These are phyloP conservation scores for Triplophysa siluroides DNA, from an alignment of 2,113 vertebrate genomes.

Conservation along the genomic window DNA sequence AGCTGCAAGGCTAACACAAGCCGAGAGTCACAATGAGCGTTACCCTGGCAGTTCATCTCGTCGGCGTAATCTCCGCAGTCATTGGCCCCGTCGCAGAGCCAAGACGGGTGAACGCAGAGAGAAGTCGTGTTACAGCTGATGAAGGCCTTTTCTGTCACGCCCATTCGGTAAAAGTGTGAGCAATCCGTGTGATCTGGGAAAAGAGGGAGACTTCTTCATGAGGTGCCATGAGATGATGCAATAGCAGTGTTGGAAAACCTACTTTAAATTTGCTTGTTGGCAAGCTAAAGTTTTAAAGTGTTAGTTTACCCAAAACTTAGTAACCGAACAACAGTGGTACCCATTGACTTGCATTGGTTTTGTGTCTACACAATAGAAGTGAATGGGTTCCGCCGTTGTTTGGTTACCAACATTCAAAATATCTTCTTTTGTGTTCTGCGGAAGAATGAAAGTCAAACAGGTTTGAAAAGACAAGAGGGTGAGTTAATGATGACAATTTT, in stretches of 20 bases:
- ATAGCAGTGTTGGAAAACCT: background rate
- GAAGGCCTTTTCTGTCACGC: constrained; percentile 88
- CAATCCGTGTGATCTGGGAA: constrained; percentile 88
- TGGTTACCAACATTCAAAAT: too few species aligned
- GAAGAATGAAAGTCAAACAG: too few species aligned
- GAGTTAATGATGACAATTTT: too few species aligned
- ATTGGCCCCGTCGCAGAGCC: constrained; percentile 96
- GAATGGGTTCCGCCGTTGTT: too few species aligned
- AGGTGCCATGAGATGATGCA: background rate
- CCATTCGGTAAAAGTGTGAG: constrained; percentile 91
- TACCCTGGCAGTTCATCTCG: constrained; percentile 95
- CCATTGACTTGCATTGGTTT: too few species aligned
- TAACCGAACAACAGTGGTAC: too few species aligned
- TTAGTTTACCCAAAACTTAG: background rate
- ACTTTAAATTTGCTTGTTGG: background rate
- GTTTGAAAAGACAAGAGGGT: too few species aligned
- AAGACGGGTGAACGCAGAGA: constrained; percentile 90
- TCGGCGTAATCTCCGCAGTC: constrained; percentile 97
- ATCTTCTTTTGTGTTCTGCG: too few species aligned
- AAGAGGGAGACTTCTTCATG: constrained; percentile 4
- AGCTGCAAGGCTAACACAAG: constrained; percentile 41
- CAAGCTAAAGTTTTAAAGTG: too few species aligned
- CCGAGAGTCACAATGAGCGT: constrained; percentile 56
- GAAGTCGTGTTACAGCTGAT: constrained; percentile 95
- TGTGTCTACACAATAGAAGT: too few species aligned